Base-by-base conservation (phyloP, 1,140 invertebrate genomes). In the Drosophila arizonae region DNA sequence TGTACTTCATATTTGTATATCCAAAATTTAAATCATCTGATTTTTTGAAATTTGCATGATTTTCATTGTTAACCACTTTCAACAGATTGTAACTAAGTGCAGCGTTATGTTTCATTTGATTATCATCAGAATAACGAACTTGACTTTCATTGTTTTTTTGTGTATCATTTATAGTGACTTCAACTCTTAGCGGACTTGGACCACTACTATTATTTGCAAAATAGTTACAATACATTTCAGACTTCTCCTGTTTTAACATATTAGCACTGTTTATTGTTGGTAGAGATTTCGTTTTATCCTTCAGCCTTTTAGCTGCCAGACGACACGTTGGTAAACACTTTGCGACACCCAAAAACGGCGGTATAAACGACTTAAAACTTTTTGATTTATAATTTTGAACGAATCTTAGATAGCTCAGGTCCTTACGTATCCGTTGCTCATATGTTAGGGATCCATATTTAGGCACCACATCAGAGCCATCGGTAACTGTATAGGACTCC, bases 391-490 rank as follows among this genome's bases (percentile, higher is more conserved):
- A 56, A 13, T 57, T 74, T 41, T 56, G 65, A 9, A 30, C 30
- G 26, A 79, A 72, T 60, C 66, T 70, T 0, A 90, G 24, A 46
- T 50, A 51, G 50, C 84, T 91, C 3, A 91, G 56, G 57, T 91
- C 85, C 65, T 91, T 92, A 55, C 51, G 72, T n/a, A 92, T 91
- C 1, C 73, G 67, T 41, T 21, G 43, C n/a, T 90, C 90, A 21
- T 72, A 76, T 6, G 62, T 68, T 5, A 88, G 61, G 9, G 72
- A 79, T 56, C 86, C 77, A 63, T 90, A 92, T 57, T 86, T 80
- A 3, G 91, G 90, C 11, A 91, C 91, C 28, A 92, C 90, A 78
- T 88, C 78, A 15, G 64, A 45, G n/a, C 88, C 88, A 69, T 90
- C 67, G 9, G 63, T 76, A 4, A 90, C 70, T 11, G 61, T 15